Evolutionary conservation across 2,113 vertebrate genomes (phyloP).

Genomic region (Dromaius novaehollandiae): DNA sequence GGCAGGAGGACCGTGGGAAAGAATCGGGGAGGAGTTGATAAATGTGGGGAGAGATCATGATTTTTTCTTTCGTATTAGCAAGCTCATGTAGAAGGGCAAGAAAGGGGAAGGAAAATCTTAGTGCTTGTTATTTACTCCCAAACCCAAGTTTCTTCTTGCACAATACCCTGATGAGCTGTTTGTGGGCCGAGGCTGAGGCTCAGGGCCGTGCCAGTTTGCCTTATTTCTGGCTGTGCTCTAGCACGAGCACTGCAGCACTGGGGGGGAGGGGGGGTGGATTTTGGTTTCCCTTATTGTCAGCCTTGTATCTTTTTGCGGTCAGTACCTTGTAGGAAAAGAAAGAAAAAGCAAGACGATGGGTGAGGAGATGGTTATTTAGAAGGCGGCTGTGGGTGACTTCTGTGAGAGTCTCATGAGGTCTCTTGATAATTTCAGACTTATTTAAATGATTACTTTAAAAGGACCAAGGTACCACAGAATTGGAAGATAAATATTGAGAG

Average conservation of each 20-base stretch:
- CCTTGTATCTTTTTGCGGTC: not conserved
- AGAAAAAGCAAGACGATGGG: not conserved
- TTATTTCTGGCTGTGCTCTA: not conserved
- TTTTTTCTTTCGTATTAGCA: not conserved
- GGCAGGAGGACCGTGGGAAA: not conserved
- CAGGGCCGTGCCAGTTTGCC: not conserved
- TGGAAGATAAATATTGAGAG: not conserved
- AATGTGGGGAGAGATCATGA: not conserved
- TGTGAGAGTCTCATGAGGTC: not conserved
- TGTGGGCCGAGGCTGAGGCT: not conserved
- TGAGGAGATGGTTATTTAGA: not conserved
- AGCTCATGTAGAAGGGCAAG: not conserved
- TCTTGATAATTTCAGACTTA: not conserved
- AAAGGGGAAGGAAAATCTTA: not conserved
- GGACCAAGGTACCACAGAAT: not conserved
- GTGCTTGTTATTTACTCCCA: not conserved
- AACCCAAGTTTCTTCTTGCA: not conserved
- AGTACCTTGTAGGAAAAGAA: not conserved
- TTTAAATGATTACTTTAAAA: not conserved
- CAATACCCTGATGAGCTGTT: not conserved
- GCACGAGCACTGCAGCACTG: not conserved
- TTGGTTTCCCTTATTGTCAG: not conserved
- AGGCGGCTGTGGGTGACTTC: not conserved
- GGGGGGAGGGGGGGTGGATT: not conserved
- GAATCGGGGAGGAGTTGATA: fast-evolving